Conservation (phyloP, 2,113 vertebrate genomes). For the Onychorhynchus coronatus region DNA sequence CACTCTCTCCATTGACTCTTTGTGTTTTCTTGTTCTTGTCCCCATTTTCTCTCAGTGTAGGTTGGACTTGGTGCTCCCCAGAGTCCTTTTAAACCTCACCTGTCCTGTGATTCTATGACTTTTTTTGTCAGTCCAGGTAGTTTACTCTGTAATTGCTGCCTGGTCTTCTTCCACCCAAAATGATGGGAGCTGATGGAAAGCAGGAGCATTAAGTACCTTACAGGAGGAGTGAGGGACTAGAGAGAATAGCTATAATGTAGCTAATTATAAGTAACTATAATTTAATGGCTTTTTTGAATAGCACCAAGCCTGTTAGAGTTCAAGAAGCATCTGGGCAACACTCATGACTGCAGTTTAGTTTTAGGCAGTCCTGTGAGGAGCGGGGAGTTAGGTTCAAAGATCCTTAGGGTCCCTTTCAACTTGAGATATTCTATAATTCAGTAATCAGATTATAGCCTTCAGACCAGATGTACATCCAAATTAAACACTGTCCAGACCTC, state of each 20-base stretch:
- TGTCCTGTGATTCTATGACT: background rate
- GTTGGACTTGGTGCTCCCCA: background rate
- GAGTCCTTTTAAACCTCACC: background rate
- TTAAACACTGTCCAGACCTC: background rate
- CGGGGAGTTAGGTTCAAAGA: background rate
- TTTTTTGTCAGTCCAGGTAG: background rate
- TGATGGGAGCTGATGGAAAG: background rate
- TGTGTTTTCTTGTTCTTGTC: background rate
- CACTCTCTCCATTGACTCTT: background rate
- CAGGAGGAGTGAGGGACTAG: background rate
- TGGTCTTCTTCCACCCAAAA: background rate
- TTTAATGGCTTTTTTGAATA: background rate
- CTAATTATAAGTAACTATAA: background rate
- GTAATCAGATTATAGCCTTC: background rate
- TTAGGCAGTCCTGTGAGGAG: background rate
- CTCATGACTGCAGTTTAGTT: background rate
- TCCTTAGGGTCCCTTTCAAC: background rate
- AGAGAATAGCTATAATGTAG: background rate
- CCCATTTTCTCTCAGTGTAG: background rate
- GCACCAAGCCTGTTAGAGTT: background rate
- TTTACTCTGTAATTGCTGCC: background rate
- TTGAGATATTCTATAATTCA: background rate
- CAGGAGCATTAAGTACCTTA: background rate
- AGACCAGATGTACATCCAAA: background rate
- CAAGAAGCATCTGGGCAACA: accelerated